phyloP scores from a whole-genome alignment of 1,140 invertebrate species.

The Drosophila pectinifera region DNA sequence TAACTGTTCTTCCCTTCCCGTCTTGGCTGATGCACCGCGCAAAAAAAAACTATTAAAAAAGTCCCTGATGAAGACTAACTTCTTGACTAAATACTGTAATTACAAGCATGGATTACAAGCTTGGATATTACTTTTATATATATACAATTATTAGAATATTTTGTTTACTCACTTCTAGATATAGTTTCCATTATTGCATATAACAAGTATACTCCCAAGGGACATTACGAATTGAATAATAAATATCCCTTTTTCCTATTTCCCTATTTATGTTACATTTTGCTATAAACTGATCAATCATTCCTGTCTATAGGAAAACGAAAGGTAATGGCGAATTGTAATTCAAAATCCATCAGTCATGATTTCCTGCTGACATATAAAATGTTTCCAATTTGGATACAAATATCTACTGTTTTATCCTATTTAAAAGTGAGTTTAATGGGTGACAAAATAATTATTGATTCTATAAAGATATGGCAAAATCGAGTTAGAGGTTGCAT shows the following conservation, averaged over 20 bases:
- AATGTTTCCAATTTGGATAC: not conserved
- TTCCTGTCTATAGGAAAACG: not conserved
- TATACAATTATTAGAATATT: no score
- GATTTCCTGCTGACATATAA: constrained; percentile 2
- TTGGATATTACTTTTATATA: no score
- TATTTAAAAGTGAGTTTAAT: no score
- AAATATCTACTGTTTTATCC: not conserved
- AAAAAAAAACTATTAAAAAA: not conserved
- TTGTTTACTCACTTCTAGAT: no score
- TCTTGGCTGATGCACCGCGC: constrained; percentile 8
- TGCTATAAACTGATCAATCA: constrained; percentile 13
- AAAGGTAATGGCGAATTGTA: constrained; percentile 1
- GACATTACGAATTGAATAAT: no score
- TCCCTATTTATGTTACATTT: not conserved
- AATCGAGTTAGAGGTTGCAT: not conserved
- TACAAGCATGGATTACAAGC: no score
- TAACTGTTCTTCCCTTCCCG: constrained; percentile 28
- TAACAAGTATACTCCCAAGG: no score
- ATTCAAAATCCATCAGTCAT: constrained; percentile 9
- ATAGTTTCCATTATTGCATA: no score
- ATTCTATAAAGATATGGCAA: not conserved
- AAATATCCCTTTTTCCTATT: not conserved
- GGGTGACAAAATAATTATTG: not conserved
- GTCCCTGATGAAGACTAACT: no score
- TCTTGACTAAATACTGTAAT: no score